Percentiles rank a stretch among this genome's conserved stretches.
Evolutionary conservation across 2,888 invertebrate species (phyloP).

Genomic region (Allygus modestus): DNA sequence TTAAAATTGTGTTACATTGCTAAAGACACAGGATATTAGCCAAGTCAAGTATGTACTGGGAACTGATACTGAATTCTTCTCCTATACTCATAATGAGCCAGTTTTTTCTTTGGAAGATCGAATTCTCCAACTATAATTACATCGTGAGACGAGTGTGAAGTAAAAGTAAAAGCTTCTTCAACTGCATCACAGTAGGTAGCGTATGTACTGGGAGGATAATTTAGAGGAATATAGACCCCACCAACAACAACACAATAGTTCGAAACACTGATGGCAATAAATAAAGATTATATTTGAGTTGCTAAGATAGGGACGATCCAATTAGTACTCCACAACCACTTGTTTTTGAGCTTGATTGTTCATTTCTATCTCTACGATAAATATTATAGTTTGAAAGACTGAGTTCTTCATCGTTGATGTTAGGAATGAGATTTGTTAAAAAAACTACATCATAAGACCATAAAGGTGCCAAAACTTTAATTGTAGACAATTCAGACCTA

Average conservation of each 20-base stretch:
- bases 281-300: conserved; percentile 14
- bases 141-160: background rate
- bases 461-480: background rate
- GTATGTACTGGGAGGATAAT: conserved; percentile 21
- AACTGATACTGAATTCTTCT: background rate
- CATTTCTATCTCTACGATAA: conserved; percentile 27
- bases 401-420: conserved; percentile 30
- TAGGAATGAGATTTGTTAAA: background rate
- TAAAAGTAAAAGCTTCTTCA: conserved; percentile 20
- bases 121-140: background rate
- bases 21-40: conserved; percentile 12
- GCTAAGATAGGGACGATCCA: background rate
- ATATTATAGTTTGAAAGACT: conserved; percentile 17
- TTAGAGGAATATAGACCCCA: conserved; percentile 28
- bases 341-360: conserved; percentile 5
- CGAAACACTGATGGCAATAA: conserved; percentile 5
- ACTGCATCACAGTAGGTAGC: conserved; percentile 32
- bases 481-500: background rate
- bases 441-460: conserved; percentile 3
- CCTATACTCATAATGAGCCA: background rate
- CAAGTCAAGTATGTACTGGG: conserved; percentile 23
- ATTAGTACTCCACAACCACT: conserved; percentile 31
- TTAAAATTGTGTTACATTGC: conserved; percentile 25
- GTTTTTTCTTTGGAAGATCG: conserved; percentile 2
- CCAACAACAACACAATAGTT: conserved; percentile 20